These are phyloP conservation scores for Paragorgia papillata DNA, from an alignment of 92 coral and sea anemone species.

Conservation along the genomic window DNA sequence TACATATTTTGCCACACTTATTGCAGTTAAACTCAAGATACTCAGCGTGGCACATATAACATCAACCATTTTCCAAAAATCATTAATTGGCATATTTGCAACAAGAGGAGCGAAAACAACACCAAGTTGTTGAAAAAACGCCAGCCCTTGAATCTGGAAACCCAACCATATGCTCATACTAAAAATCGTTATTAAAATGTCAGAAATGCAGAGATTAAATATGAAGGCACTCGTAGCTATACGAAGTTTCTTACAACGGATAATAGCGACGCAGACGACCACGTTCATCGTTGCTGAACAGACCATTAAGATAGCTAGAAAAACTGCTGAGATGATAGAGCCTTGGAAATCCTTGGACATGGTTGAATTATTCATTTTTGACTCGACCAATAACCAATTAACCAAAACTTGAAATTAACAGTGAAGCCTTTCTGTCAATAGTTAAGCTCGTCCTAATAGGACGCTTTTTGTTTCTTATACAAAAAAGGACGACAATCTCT, in stretches of 20 bases:
- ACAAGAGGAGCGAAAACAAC: no score
- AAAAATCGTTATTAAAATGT: slow-evolving; percentile 70
- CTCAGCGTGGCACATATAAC: slow-evolving; percentile 84
- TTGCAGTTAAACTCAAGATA: slow-evolving; percentile 82
- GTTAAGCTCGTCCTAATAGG: no score
- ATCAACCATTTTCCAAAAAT: slow-evolving; percentile 72
- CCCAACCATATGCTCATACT: slow-evolving; percentile 88
- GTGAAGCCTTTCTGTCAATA: neutral
- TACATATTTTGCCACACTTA: slow-evolving; percentile 74
- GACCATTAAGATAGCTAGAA: slow-evolving; percentile 65
- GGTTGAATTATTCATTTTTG: neutral
- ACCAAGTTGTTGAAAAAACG: no score
- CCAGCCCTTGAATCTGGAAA: slow-evolving; percentile 63
- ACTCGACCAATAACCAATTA: neutral
- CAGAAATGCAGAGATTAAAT: slow-evolving; percentile 83
- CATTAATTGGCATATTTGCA: slow-evolving; percentile 45
- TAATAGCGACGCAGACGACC: slow-evolving; percentile 77
- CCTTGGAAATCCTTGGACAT: neutral
- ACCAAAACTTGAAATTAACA: neutral
- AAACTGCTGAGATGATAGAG: slow-evolving; percentile 65
- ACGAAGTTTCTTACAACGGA: slow-evolving; percentile 54
- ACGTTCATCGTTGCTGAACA: slow-evolving; percentile 64
- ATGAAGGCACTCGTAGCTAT: slow-evolving; percentile 73
- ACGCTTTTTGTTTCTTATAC: neutral
- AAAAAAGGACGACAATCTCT: neutral